These are phyloP conservation scores for Drosophila tristis DNA, from an alignment of 1,140 invertebrate species.

Conservation along the genomic window DNA sequence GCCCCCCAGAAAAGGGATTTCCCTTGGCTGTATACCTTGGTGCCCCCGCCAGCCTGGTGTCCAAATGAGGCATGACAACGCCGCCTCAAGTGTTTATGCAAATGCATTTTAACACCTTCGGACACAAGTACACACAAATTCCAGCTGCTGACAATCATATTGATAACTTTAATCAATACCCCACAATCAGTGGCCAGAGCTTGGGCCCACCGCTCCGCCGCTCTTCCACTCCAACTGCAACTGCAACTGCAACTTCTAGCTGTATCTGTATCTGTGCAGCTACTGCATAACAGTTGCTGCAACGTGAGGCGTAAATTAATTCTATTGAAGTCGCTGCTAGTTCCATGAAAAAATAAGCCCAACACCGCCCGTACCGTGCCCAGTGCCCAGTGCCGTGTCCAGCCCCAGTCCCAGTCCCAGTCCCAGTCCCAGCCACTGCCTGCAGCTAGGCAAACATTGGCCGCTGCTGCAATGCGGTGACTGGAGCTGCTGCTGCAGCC, in stretches of 20 bases:
- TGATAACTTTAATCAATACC: slow-evolving; percentile 77
- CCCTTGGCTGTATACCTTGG: too few relatives aligned
- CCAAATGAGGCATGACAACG: slow-evolving; percentile 71
- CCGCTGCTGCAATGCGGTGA: slow-evolving; percentile 11
- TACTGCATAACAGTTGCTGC: slow-evolving; percentile 32
- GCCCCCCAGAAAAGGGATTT: too few relatives aligned
- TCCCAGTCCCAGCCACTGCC: slow-evolving; percentile 1
- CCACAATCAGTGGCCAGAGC: not conserved
- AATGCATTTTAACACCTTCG: slow-evolving; percentile 83
- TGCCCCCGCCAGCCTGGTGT: not conserved
- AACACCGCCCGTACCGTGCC: slow-evolving; percentile 11
- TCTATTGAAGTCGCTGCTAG: slow-evolving; percentile 81
- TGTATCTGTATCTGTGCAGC: not conserved
- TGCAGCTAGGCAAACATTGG: slow-evolving; percentile 47
- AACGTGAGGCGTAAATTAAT: slow-evolving; percentile 84
- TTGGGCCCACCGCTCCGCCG: too few relatives aligned
- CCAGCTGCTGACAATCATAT: slow-evolving; percentile 77
- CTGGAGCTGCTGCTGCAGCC: not conserved
- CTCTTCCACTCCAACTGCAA: slow-evolving; percentile 5
- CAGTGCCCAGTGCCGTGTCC: not conserved
- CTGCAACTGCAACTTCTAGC: not conserved
- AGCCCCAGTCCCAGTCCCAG: not conserved
- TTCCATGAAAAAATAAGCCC: slow-evolving; percentile 68
- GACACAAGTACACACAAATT: slow-evolving; percentile 66
- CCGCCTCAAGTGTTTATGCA: slow-evolving; percentile 81